A percentile compares a stretch with the other conserved stretches of the same genome.
phyloP scores from a whole-genome alignment of 2,113 vertebrate species.

The Alaudala cheleensis region DNA sequence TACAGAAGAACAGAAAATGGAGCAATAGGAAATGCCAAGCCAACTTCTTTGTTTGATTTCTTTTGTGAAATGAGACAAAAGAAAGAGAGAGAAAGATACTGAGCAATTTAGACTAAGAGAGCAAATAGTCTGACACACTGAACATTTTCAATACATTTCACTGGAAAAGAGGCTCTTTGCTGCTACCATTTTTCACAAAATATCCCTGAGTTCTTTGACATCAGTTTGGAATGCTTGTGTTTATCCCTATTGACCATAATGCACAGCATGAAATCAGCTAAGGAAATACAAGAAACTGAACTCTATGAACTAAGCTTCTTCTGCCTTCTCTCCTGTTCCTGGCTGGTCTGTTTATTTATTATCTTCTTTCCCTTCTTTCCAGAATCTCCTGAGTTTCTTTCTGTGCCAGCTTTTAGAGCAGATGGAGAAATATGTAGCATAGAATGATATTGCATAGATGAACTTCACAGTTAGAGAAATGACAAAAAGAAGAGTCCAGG shows the following conservation, averaged over 20 bases:
- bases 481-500: not conserved
- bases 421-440: not conserved
- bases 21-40: not conserved
- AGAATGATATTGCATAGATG: not conserved
- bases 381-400: not conserved
- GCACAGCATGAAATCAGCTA: not conserved
- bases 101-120: not conserved
- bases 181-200: not conserved
- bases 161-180: not conserved
- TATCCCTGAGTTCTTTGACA: not conserved
- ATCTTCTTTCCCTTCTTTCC: not conserved
- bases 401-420: not conserved
- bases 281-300: not conserved
- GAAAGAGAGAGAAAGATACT: not conserved
- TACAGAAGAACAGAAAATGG: not conserved
- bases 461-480: not conserved
- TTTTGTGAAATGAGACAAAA: slow-evolving; percentile 12
- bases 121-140: not conserved
- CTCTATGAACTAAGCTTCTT: not conserved
- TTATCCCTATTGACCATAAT: not conserved
- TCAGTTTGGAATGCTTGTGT: not conserved
- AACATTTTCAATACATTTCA: not conserved
- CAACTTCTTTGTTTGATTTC: not conserved
- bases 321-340: not conserved
- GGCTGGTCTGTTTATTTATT: not conserved